Evolutionary conservation across 1,140 invertebrate genomes (phyloP).

Genomic region (Pogonognathellus flavescens): DNA sequence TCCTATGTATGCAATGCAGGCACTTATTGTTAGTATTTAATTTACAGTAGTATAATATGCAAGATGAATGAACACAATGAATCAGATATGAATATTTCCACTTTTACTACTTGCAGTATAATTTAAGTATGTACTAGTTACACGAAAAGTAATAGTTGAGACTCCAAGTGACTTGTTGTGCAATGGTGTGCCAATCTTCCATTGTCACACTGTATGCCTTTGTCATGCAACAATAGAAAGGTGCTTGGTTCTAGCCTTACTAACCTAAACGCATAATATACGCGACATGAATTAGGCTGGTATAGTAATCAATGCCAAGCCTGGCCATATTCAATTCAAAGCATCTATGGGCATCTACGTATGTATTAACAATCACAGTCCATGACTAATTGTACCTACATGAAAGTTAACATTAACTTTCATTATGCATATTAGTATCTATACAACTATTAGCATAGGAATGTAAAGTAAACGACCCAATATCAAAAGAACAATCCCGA

Average conservation of each 20-base stretch:
- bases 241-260: neutral
- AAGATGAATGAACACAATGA: too few species aligned
- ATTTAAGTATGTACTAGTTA: too few species aligned
- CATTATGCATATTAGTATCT: too few species aligned
- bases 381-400: neutral
- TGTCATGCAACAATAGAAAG: constrained; percentile 29
- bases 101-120: too few species aligned
- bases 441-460: too few species aligned
- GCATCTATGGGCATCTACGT: neutral
- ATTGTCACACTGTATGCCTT: neutral
- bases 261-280: neutral
- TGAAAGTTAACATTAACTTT: neutral
- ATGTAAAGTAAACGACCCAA: too few species aligned
- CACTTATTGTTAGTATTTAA: too few species aligned
- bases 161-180: neutral
- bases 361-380: neutral
- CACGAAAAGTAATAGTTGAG: too few species aligned
- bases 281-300: neutral
- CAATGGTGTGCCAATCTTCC: constrained; percentile 12
- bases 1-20: too few species aligned
- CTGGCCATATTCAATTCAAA: neutral
- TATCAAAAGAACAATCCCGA: neutral
- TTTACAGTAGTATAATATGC: too few species aligned
- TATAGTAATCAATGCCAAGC: neutral
- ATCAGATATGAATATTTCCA: too few species aligned